Conservation (phyloP, 64 coral and sea anemone species). For the Dendronephthya gigantea region DNA sequence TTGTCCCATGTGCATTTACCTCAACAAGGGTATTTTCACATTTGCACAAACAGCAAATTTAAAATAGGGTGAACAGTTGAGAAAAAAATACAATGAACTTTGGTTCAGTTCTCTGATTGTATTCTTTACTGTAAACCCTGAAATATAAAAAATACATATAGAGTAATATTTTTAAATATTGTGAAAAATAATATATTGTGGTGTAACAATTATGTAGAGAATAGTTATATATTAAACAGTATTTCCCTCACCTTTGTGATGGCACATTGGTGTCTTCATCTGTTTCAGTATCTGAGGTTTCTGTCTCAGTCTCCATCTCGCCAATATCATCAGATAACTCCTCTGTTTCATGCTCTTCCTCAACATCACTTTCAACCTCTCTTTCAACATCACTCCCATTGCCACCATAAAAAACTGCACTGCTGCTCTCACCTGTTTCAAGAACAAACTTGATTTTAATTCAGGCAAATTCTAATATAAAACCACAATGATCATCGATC, state of each 20-base stretch:
- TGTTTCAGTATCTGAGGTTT: neutral
- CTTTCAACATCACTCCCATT: neutral
- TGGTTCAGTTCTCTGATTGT: constrained; percentile 7
- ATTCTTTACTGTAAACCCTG: neutral
- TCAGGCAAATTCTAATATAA: neutral
- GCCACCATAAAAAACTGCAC: neutral
- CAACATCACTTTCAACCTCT: neutral
- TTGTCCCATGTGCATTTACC: neutral
- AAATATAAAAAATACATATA: neutral
- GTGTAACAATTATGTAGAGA: neutral
- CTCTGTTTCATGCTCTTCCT: neutral
- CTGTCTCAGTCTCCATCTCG: neutral
- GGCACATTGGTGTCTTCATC: neutral
- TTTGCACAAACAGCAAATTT: neutral
- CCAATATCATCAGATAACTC: neutral
- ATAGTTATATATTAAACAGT: neutral
- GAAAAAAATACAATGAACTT: constrained; percentile 5
- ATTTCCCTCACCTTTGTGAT: neutral
- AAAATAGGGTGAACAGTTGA: neutral
- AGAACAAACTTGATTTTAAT: neutral
- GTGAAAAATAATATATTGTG: neutral
- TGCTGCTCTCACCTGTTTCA: neutral
- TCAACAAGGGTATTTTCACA: neutral
- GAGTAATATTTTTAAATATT: neutral
- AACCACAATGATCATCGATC: neutral